phyloP scores from a whole-genome alignment of 2,888 invertebrate genomes.

The Cybosia mesomella region DNA sequence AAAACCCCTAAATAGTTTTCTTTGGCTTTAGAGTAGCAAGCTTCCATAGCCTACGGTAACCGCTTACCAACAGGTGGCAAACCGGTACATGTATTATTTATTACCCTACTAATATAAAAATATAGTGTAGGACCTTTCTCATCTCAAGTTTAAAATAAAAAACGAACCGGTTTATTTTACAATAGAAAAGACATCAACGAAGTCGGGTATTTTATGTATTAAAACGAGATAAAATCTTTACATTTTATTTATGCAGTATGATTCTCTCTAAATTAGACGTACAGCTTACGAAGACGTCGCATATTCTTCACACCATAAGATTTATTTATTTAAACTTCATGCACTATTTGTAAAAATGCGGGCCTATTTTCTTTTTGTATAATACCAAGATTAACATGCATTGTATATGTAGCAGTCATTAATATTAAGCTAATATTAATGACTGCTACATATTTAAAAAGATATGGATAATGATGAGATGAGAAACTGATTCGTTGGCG shows the following conservation, averaged over 20 bases:
- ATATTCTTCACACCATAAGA: background rate
- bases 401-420: no score
- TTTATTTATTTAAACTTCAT: background rate
- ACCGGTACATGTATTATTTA: background rate
- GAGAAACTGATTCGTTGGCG: background rate
- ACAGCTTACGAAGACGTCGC: background rate
- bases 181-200: constrained; percentile 2
- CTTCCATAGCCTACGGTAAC: background rate
- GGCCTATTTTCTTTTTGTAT: background rate
- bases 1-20: no score
- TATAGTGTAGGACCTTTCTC: background rate
- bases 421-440: no score
- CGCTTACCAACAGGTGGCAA: background rate
- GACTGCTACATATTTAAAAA: background rate
- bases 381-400: background rate
- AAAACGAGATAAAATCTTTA: background rate
- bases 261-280: background rate
- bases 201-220: background rate
- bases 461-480: background rate
- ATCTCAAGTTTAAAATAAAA: background rate
- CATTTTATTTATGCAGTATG: background rate
- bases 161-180: background rate
- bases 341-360: background rate
- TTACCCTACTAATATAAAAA: background rate
- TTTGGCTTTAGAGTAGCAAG: no score